These are phyloP conservation scores for Lagodon rhomboides DNA, from an alignment of 2,797 vertebrate species.

Conservation along the genomic window DNA sequence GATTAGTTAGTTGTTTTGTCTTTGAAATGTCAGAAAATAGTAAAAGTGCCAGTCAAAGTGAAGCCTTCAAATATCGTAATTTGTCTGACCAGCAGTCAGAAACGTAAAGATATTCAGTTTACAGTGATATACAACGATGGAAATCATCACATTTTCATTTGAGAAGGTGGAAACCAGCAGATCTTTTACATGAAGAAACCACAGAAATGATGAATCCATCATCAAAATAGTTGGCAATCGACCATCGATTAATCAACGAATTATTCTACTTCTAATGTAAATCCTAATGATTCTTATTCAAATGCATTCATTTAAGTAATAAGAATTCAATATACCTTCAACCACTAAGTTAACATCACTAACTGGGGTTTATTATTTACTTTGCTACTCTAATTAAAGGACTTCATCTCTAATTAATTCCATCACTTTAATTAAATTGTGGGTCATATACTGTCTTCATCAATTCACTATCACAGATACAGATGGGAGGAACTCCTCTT, in stretches of 20 bases:
- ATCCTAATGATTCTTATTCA: background rate
- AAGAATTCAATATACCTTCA: background rate
- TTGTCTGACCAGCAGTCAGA: background rate
- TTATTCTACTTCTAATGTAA: background rate
- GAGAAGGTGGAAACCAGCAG: background rate
- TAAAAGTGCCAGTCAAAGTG: background rate
- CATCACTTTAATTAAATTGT: background rate
- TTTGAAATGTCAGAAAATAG: background rate
- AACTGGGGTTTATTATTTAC: background rate
- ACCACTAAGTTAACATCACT: too few species aligned
- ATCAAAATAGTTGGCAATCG: background rate
- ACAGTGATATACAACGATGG: background rate
- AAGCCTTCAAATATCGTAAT: background rate
- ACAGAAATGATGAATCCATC: background rate
- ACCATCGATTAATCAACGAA: background rate
- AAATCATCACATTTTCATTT: background rate
- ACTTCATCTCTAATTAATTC: background rate
- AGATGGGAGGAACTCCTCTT: slow-evolving; percentile 23
- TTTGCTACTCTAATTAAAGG: background rate
- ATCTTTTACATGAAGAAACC: background rate
- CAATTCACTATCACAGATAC: slow-evolving; percentile 26
- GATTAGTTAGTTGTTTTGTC: background rate
- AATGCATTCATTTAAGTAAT: background rate
- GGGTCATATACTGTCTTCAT: background rate
- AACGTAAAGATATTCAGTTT: background rate